These are phyloP conservation scores for Petrolisthes manimaculis DNA, from an alignment of 2,888 invertebrate species.

Conservation along the genomic window DNA sequence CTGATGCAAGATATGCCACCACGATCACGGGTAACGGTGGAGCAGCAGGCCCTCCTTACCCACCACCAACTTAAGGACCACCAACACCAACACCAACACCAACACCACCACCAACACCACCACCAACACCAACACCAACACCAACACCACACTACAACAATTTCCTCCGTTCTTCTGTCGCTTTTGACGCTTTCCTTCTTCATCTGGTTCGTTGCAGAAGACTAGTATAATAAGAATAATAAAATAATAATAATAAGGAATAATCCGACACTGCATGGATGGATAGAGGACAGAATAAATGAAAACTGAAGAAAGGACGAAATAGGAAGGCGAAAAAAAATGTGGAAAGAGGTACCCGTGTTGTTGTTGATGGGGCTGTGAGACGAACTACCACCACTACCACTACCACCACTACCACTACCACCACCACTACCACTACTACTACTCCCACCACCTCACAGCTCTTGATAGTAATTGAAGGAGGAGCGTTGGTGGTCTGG, in stretches of 20 bases:
- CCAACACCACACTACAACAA: too few relatives aligned
- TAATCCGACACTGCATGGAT: too few relatives aligned
- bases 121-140: too few relatives aligned
- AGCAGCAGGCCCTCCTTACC: neutral
- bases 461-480: neutral
- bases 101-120: neutral
- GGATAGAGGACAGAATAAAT: neutral
- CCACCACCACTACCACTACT: slow-evolving; percentile 11
- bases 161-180: too few relatives aligned
- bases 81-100: neutral
- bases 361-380: slow-evolving; percentile 36
- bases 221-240: too few relatives aligned
- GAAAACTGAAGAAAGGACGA: neutral
- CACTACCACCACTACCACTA: slow-evolving; percentile 2
- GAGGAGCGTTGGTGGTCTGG: neutral
- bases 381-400: neutral
- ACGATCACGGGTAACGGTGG: slow-evolving; percentile 34
- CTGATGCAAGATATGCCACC: slow-evolving; percentile 36
- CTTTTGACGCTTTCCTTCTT: too few relatives aligned
- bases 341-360: neutral
- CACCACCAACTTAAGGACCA: neutral
- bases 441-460: neutral
- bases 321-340: neutral
- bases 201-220: too few relatives aligned
- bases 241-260: too few relatives aligned